Conservation (phyloP, 2,113 vertebrate species). For the Syngnathoides biaculeatus region DNA sequence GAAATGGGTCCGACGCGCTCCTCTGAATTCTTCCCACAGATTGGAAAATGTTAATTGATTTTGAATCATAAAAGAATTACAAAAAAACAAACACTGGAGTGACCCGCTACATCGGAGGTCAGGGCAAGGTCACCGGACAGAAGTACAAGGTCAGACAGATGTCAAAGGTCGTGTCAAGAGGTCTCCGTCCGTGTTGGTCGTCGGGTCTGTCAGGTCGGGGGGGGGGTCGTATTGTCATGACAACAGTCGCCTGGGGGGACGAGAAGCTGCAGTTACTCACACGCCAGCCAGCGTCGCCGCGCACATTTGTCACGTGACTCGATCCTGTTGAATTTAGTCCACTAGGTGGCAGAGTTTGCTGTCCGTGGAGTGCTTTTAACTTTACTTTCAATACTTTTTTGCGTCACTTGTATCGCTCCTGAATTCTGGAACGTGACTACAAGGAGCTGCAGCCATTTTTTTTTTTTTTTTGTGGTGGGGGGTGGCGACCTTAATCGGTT, state of each 20-base stretch:
- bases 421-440: background rate
- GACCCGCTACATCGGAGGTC: slow-evolving; percentile 16
- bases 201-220: slow-evolving; percentile 60
- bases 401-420: background rate
- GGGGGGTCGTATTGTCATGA: slow-evolving; percentile 64
- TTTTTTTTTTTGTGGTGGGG: too few relatives aligned
- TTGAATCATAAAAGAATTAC: background rate
- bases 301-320: slow-evolving; percentile 4
- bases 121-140: slow-evolving; percentile 42
- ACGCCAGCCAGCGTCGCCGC: background rate
- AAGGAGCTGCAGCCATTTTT: background rate
- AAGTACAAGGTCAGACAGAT: slow-evolving; percentile 56
- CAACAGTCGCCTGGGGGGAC: slow-evolving; percentile 69
- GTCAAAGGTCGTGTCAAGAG: slow-evolving; percentile 67
- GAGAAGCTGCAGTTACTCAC: slow-evolving; percentile 68
- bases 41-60: background rate
- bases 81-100: background rate
- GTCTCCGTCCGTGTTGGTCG: slow-evolving; percentile 54
- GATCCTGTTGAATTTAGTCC: background rate
- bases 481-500: background rate
- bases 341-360: background rate
- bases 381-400: background rate
- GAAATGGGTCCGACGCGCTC: background rate
- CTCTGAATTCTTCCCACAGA: background rate
- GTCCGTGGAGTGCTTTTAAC: background rate